Evolutionary conservation across 2,113 vertebrate species (phyloP).

Genomic region (Brachypodius melanocephalos): DNA sequence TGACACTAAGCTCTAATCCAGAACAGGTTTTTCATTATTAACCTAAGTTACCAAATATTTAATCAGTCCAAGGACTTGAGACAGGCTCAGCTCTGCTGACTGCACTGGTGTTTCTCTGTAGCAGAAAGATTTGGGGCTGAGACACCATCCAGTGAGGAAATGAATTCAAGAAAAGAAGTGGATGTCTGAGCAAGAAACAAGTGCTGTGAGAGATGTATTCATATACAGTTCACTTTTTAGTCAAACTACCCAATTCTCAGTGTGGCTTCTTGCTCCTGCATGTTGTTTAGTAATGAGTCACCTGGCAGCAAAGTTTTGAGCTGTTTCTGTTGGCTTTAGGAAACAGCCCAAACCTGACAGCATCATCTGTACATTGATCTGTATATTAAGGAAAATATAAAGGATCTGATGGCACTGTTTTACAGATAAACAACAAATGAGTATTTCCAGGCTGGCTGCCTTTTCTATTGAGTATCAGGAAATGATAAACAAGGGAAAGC

Average conservation of each 20-base stretch:
- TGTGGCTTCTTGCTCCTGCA: background rate
- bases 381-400: background rate
- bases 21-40: background rate
- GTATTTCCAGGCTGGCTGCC: background rate
- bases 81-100: background rate
- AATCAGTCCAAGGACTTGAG: background rate
- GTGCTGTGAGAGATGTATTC: background rate
- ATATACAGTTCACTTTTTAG: background rate
- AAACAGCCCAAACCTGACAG: background rate
- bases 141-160: background rate
- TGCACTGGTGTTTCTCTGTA: background rate
- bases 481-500: background rate
- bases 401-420: background rate
- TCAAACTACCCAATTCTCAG: background rate
- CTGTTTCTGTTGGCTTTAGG: background rate
- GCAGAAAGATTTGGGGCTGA: background rate
- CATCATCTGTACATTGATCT: background rate
- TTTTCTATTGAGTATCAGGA: background rate
- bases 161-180: background rate
- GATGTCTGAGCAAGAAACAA: background rate
- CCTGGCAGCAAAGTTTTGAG: background rate
- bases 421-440: background rate
- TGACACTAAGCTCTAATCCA: background rate
- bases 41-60: background rate
- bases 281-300: background rate